Conservation (phyloP, 2,113 vertebrate genomes). For the Cricetomys ansorgei region DNA sequence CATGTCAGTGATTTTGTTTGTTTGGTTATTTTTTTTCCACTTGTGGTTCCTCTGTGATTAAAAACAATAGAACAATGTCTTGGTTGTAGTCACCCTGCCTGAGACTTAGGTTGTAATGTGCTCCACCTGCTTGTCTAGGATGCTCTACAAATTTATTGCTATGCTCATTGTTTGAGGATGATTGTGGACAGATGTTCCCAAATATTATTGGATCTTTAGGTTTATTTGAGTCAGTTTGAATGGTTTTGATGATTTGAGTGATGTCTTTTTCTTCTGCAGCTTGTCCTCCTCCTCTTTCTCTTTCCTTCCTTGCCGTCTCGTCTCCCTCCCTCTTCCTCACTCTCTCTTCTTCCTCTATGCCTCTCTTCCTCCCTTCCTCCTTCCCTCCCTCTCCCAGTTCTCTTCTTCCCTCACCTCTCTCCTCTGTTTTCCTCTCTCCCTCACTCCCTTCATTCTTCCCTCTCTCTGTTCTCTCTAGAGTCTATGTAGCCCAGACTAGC, state of each 20-base stretch:
- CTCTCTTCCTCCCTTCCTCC: no score
- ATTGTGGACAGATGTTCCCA: neutral
- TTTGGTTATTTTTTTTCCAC: no score
- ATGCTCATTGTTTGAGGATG: neutral
- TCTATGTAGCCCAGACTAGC: neutral
- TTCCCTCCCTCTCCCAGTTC: neutral
- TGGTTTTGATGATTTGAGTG: slow-evolving; percentile 33
- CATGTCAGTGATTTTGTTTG: neutral
- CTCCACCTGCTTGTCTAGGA: neutral
- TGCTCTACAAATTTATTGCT: neutral
- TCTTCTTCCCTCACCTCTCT: no score
- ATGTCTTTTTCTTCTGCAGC: neutral
- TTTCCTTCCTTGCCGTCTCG: neutral
- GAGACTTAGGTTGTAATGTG: neutral
- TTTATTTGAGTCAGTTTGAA: neutral
- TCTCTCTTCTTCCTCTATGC: no score
- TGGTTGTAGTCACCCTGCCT: neutral
- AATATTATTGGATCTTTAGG: neutral
- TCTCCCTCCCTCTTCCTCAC: neutral
- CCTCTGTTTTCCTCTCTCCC: neutral
- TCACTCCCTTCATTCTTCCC: neutral
- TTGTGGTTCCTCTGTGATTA: neutral
- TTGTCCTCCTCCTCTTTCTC: neutral
- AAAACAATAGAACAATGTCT: neutral
- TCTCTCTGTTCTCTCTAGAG: neutral